Evolutionary conservation across 2,888 invertebrate species (phyloP).

Genomic region (Germaria angustata): DNA sequence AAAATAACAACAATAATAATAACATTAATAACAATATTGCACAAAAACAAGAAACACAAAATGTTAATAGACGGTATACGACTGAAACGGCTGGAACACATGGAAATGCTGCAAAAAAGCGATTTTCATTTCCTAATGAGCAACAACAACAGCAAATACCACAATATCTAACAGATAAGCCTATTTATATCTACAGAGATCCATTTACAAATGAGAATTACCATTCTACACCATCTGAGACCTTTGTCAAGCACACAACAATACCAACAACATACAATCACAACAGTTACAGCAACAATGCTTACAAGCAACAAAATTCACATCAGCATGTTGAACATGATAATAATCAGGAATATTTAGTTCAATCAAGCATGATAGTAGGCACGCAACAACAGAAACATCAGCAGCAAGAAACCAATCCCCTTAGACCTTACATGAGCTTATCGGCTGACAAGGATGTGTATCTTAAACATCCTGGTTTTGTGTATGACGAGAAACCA

Average conservation of each 20-base stretch:
- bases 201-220: slow-evolving; percentile 75
- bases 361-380: slow-evolving; percentile 75
- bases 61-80: slow-evolving; percentile 62
- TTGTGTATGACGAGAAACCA: slow-evolving; percentile 74
- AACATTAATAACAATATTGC: slow-evolving; percentile 15
- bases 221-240: slow-evolving; percentile 68
- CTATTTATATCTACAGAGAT: slow-evolving; percentile 75
- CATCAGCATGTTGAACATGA: slow-evolving; percentile 61
- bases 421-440: slow-evolving; percentile 47
- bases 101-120: slow-evolving; percentile 42
- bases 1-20: not conserved
- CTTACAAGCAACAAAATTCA: slow-evolving; percentile 45
- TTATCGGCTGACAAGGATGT: slow-evolving; percentile 58
- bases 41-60: slow-evolving; percentile 57
- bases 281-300: slow-evolving; percentile 56
- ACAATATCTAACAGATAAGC: slow-evolving; percentile 71
- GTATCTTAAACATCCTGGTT: slow-evolving; percentile 72
- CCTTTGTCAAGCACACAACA: slow-evolving; percentile 46
- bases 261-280: slow-evolving; percentile 30
- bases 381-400: slow-evolving; percentile 61
- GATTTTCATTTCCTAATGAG: slow-evolving; percentile 68
- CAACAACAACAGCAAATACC: slow-evolving; percentile 67
- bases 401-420: slow-evolving; percentile 16
- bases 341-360: slow-evolving; percentile 73
- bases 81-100: slow-evolving; percentile 35